Conservation (phyloP, 1,140 invertebrate species). For the Platyscapa corneri region DNA sequence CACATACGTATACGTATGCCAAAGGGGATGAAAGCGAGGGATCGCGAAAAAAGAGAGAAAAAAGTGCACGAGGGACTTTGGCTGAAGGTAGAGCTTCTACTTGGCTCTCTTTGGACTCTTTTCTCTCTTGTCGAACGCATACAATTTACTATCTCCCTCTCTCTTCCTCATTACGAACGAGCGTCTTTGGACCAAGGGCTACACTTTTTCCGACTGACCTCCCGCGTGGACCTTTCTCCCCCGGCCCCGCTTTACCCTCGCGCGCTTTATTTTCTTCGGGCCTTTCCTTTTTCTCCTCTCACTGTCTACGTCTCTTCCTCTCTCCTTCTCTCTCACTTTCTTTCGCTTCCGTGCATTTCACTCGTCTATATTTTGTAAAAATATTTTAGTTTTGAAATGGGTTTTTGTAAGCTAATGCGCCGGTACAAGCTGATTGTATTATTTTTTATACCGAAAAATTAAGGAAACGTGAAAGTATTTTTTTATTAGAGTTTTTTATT, state of each 20-base stretch:
- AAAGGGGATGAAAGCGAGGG: slow-evolving; percentile 8
- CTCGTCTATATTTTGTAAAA: not conserved
- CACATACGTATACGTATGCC: not conserved
- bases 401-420: not conserved
- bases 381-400: not conserved
- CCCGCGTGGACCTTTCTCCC: not conserved
- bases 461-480: not conserved
- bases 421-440: not conserved
- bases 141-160: not conserved
- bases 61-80: slow-evolving; percentile 8
- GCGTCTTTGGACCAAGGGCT: not conserved
- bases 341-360: not conserved
- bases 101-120: not conserved
- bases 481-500: slow-evolving; percentile 2
- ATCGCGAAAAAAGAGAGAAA: slow-evolving; percentile 3
- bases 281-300: not conserved
- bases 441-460: too few relatives aligned
- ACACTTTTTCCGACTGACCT: slow-evolving; percentile 17
- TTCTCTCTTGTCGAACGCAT: not conserved
- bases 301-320: not conserved
- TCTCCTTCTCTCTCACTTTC: not conserved
- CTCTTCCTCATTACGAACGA: not conserved
- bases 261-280: not conserved
- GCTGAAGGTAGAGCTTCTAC: slow-evolving; percentile 7
- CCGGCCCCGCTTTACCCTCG: not conserved